Percentiles rank a stretch among this genome's conserved stretches.
phyloP scores from a whole-genome alignment of 2,113 vertebrate genomes.

The Corynorhinus townsendii region DNA sequence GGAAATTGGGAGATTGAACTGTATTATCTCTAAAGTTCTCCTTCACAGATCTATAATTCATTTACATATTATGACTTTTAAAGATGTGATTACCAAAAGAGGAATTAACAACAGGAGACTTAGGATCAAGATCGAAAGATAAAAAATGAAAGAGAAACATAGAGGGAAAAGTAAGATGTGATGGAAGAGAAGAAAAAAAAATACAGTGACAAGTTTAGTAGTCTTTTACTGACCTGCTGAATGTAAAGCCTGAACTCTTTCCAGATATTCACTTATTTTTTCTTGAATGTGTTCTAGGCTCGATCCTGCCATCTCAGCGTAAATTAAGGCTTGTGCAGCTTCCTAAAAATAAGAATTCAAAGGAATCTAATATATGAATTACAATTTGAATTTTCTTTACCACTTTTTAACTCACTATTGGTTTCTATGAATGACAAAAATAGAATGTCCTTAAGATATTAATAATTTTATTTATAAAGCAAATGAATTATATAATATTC shows the following conservation, averaged over 20 bases:
- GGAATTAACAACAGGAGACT: background rate
- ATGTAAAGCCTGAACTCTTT: constrained; percentile 94
- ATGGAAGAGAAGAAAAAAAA: background rate
- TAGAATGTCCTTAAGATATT: background rate
- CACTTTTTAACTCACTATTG: background rate
- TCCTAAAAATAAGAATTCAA: constrained; percentile 76
- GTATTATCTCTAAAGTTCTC: background rate
- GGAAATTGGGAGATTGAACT: background rate
- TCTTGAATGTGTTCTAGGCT: constrained; percentile 95
- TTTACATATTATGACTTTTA: background rate
- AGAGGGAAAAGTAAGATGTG: background rate
- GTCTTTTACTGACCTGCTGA: constrained; percentile 85
- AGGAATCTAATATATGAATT: background rate
- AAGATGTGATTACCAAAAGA: background rate
- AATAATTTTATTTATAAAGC: background rate
- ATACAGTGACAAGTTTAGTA: background rate
- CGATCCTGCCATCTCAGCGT: constrained; percentile 97
- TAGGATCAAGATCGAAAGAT: background rate
- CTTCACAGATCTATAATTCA: background rate
- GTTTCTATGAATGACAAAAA: constrained; percentile 18
- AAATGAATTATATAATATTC: constrained; percentile 2
- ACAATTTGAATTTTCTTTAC: constrained; percentile 25
- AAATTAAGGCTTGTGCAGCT: constrained; percentile 97
- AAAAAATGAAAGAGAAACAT: background rate
- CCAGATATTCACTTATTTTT: constrained; percentile 96